A percentile compares a stretch with the other conserved stretches of the same genome.
Evolutionary conservation across 2,113 vertebrate species (phyloP).

Genomic region (Herpailurus yagouaroundi): DNA sequence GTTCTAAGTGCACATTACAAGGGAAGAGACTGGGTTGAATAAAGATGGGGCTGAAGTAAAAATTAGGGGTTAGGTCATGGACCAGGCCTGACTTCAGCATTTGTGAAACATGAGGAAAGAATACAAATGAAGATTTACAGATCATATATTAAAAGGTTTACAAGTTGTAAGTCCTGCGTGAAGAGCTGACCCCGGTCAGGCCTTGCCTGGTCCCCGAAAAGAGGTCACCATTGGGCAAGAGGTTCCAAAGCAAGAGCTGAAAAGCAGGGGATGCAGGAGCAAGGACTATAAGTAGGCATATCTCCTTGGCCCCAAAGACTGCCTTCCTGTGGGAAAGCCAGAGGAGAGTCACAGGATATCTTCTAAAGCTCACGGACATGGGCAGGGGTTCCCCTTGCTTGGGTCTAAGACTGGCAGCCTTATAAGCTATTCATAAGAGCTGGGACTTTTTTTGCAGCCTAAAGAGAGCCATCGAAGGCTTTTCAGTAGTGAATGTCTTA

Average conservation of each 20-base stretch:
- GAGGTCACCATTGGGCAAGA: accelerated
- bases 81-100: background rate
- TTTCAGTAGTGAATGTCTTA: background rate
- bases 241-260: background rate
- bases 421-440: background rate
- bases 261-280: accelerated
- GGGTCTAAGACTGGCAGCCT: background rate
- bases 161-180: background rate
- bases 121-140: background rate
- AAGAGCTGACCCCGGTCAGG: background rate
- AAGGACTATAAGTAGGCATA: accelerated
- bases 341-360: background rate
- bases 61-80: background rate
- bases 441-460: background rate
- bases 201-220: background rate
- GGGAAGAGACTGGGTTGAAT: background rate
- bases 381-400: background rate
- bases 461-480: background rate
- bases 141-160: background rate
- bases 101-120: background rate
- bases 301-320: background rate
- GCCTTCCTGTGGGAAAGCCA: background rate
- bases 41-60: background rate
- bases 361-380: background rate
- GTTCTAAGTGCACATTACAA: background rate